Percentiles rank a stretch among this genome's conserved stretches.
Conservation (phyloP, 2,797 vertebrate species). For the Chrysolophus pictus region DNA sequence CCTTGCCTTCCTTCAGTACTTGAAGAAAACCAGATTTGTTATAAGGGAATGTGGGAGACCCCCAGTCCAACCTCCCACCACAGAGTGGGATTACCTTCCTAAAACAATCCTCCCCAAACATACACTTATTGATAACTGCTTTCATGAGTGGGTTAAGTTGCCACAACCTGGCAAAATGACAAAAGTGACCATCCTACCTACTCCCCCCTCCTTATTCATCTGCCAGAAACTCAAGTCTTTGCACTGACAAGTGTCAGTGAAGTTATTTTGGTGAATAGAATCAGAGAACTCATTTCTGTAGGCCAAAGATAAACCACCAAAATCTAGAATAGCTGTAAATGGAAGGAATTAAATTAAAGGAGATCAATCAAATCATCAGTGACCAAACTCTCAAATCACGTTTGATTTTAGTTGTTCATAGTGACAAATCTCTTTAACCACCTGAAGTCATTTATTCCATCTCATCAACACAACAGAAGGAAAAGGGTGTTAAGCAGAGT, state of each 20-base stretch:
- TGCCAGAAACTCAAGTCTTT: neutral
- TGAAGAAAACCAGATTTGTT: neutral
- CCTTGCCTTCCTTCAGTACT: neutral
- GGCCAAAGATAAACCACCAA: neutral
- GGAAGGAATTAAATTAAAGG: neutral
- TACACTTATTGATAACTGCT: neutral
- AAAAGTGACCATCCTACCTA: neutral
- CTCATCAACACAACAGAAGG: neutral
- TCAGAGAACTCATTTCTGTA: neutral
- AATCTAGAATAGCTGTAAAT: neutral
- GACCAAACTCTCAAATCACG: neutral
- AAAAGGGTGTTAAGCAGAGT: neutral
- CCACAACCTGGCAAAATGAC: neutral
- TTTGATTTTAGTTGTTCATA: neutral
- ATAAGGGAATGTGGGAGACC: neutral
- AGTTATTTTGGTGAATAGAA: neutral
- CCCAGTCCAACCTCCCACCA: neutral
- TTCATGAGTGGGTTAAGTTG: neutral
- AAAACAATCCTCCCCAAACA: rapidly evolving
- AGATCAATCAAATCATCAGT: neutral
- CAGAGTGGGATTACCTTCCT: neutral
- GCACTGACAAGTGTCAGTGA: neutral
- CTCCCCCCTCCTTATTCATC: neutral
- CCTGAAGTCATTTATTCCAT: neutral
- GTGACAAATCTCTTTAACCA: neutral